A percentile compares a stretch with the other conserved stretches of the same genome.
phyloP scores from a whole-genome alignment of 1,140 invertebrate species.

The Aphelinus atriplicis region DNA sequence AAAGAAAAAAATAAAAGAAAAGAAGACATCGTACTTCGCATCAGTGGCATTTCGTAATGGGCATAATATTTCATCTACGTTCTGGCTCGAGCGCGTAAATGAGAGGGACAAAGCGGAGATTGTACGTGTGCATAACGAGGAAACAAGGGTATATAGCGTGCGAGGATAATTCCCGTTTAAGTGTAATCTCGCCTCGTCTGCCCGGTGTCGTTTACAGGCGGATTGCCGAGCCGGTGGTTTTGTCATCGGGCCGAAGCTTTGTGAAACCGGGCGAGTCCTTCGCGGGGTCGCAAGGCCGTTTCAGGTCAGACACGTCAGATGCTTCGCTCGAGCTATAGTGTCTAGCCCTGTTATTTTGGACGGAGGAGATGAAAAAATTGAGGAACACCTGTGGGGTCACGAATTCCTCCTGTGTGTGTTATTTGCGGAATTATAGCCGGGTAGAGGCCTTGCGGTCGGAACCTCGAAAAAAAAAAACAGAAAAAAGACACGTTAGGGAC shows the following conservation, averaged over 20 bases:
- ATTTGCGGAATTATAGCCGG: no score
- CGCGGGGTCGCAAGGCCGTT: conserved; percentile 24
- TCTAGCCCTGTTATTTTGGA: no score
- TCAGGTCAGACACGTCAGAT: conserved; percentile 3
- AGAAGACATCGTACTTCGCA: neutral
- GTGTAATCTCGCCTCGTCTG: neutral
- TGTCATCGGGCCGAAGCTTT: neutral
- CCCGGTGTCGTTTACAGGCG: neutral
- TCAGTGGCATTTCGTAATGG: neutral
- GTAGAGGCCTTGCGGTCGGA: no score
- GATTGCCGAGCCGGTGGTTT: neutral
- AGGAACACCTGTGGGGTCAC: no score
- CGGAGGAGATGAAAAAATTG: no score
- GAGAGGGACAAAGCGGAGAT: neutral
- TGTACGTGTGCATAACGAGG: neutral
- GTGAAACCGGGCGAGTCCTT: conserved; percentile 21
- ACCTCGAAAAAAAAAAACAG: no score
- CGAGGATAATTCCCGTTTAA: neutral
- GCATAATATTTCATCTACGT: neutral
- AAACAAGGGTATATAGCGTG: neutral
- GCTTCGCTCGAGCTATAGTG: no score
- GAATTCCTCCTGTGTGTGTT: no score
- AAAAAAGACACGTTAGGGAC: no score
- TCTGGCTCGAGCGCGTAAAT: neutral
- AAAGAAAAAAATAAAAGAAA: neutral